A percentile compares a stretch with the other conserved stretches of the same genome.
phyloP scores from a whole-genome alignment of 2,797 vertebrate species.

The Eidolon dupreanum region DNA sequence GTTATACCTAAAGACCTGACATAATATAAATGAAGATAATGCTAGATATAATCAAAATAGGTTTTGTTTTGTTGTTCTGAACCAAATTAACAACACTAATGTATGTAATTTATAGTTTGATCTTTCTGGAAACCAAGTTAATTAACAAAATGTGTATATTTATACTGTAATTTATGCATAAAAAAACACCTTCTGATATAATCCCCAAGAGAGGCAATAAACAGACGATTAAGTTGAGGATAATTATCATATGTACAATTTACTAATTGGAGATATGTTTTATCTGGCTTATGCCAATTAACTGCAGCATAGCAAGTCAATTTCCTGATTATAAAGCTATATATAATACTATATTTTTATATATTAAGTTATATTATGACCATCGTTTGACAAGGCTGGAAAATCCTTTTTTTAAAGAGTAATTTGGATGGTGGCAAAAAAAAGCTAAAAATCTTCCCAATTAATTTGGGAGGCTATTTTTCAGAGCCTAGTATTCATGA shows the following conservation, averaged over 20 bases:
- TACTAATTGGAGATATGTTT: not conserved
- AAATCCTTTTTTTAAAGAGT: not conserved
- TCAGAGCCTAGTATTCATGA: not conserved
- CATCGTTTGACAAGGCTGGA: not conserved
- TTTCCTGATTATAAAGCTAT: not conserved
- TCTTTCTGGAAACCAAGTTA: conserved; percentile 29
- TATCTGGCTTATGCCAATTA: conserved; percentile 15
- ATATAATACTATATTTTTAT: not conserved
- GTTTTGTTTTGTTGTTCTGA: not conserved
- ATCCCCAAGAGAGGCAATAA: not conserved
- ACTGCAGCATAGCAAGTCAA: not conserved
- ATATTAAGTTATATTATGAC: not conserved
- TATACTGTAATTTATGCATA: not conserved
- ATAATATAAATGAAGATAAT: not conserved
- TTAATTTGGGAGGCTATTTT: not conserved
- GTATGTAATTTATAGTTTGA: not conserved
- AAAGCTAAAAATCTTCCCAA: not conserved
- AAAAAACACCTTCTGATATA: conserved; percentile 10
- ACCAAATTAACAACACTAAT: not conserved
- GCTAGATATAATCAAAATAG: not conserved
- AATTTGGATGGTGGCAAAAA: not conserved
- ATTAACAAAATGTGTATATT: not conserved
- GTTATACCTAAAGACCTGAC: not conserved
- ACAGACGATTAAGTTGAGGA: not conserved
- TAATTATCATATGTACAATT: not conserved